Conservation (phyloP, 2,888 invertebrate species). For the Eugnorisma glareosa region DNA sequence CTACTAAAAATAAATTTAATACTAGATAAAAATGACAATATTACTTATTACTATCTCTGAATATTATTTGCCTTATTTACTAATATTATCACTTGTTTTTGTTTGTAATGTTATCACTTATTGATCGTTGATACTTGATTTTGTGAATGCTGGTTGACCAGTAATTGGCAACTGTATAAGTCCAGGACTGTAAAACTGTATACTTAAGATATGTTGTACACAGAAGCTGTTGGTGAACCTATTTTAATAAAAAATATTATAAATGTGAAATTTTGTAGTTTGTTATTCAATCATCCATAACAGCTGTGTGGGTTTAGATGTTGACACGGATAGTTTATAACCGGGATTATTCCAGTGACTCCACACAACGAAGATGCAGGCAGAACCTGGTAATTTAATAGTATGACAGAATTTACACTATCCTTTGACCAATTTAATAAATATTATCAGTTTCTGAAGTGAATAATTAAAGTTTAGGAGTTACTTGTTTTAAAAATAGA, state of each 20-base stretch:
- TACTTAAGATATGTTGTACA: no score
- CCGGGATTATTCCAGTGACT: not conserved
- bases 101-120: not conserved
- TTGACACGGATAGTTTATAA: not conserved
- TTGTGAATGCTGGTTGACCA: not conserved
- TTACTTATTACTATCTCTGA: not conserved
- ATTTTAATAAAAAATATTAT: no score
- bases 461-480: not conserved
- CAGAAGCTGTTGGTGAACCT: no score
- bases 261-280: not conserved
- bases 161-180: not conserved
- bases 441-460: not conserved
- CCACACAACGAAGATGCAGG: not conserved
- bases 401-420: not conserved
- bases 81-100: not conserved
- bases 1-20: not conserved
- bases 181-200: not conserved
- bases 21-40: not conserved
- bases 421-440: not conserved
- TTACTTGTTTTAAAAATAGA: not conserved
- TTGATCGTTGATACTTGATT: no score
- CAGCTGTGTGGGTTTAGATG: not conserved
- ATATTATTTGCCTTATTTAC: not conserved
- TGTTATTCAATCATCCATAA: not conserved
- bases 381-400: not conserved